These are phyloP conservation scores for Haemorhous mexicanus DNA, from an alignment of 2,113 vertebrate species.

Conservation along the genomic window DNA sequence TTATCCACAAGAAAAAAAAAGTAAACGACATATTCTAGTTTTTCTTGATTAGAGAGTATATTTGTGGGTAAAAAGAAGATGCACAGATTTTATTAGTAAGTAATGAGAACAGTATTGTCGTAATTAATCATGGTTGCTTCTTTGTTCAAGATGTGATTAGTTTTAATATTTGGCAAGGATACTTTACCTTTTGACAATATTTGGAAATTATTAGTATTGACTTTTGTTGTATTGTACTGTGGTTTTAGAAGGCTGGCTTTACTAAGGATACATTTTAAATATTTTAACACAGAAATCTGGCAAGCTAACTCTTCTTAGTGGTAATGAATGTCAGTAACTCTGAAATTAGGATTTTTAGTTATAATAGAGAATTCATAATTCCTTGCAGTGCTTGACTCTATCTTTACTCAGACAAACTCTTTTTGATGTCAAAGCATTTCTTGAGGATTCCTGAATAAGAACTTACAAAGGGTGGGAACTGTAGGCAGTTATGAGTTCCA, in stretches of 20 bases:
- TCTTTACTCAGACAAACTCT: background rate
- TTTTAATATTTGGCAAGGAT: background rate
- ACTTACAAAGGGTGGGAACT: background rate
- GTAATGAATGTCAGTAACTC: background rate
- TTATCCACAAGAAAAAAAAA: constrained; percentile 19
- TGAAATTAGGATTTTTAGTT: background rate
- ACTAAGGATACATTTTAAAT: background rate
- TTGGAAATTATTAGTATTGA: background rate
- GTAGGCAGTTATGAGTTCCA: background rate
- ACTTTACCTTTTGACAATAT: background rate
- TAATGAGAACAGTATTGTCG: background rate
- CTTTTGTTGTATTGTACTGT: background rate
- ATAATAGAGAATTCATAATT: background rate
- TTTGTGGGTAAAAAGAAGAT: background rate
- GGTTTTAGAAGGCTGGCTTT: background rate
- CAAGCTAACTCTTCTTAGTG: background rate
- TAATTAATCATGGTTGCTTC: background rate
- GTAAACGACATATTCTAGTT: background rate
- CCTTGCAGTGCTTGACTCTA: background rate
- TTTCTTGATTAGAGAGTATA: background rate
- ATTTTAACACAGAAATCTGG: background rate
- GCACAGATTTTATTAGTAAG: background rate
- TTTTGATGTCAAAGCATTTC: background rate
- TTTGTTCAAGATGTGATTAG: background rate
- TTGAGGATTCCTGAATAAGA: background rate